Evolutionary conservation across 2,113 vertebrate genomes (phyloP), one percentile per base, ranked within the genome.

Genomic region (Pipra filicauda): DNA sequence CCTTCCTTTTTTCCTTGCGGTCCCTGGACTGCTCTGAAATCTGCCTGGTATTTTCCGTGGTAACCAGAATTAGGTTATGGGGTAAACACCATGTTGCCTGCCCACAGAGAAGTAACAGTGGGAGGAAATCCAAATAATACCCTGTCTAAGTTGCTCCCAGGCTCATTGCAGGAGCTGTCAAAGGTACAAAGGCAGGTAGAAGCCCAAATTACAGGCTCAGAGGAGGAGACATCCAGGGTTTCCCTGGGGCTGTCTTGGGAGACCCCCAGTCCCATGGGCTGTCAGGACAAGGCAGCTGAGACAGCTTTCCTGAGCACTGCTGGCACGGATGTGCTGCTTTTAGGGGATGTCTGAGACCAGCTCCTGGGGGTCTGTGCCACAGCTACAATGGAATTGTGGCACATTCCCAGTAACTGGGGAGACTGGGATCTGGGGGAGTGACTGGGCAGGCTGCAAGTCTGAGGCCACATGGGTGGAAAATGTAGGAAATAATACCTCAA

Each of bases 61-160:
- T 81, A 82, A 31, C 39, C 33, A 48, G 21, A 26, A 24, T 46
- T 54, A 19, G 65, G 27, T 49, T 82, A 31, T 74, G 37, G 65
- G 61, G 62, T 71, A 49, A 75, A 79, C 23, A 62, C 24, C 2
- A 4, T 0, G 0, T 49, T 92, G 52, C 24, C 8, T 6, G 2
- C 24, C 27, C 46, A 33, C 6, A 30, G 61, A 85, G 65, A 19
- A 73, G 78, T n/a, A 52, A 5, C 39, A 4, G 6, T 61, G 77
- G 35, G 28, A 52, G 22, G 57, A 18, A 83, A 23, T 67, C 31
- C 58, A 86, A 91, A 69, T 72, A 46, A 41, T 62, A 46, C 28
- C 44, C 58, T 72, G 52, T 62, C 64, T 69, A 19, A 17, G 10
- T 17, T 69, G 44, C 35, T 91, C 22, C 43, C 20, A 41, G 43